phyloP scores from a whole-genome alignment of 2,888 invertebrate genomes.

The Eurytoma adleriae region DNA sequence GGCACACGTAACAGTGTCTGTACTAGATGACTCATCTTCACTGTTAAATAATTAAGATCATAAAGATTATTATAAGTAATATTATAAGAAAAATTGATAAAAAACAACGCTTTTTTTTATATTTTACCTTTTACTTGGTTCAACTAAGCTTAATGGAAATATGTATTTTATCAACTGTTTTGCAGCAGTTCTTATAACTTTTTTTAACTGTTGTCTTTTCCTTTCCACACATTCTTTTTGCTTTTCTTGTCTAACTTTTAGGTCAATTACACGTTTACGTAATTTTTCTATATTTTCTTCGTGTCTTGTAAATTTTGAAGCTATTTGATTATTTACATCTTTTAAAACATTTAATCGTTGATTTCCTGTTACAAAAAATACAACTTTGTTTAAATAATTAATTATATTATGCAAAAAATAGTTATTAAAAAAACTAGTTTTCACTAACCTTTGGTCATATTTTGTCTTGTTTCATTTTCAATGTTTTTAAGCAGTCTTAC shows the following conservation, averaged over 20 bases:
- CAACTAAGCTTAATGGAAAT: slow-evolving; percentile 81
- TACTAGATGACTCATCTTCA: slow-evolving; percentile 70
- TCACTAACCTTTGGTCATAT: slow-evolving; percentile 69
- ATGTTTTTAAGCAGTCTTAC: slow-evolving; percentile 79
- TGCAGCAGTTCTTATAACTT: slow-evolving; percentile 78
- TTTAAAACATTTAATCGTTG: slow-evolving; percentile 72
- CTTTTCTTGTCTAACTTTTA: slow-evolving; percentile 78
- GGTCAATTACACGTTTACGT: slow-evolving; percentile 78
- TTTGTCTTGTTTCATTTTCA: slow-evolving; percentile 78
- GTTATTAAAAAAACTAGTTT: slow-evolving; percentile 7
- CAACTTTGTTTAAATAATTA: slow-evolving; percentile 8
- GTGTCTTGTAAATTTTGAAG: slow-evolving; percentile 80
- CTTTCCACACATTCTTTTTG: slow-evolving; percentile 77
- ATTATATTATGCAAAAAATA: background rate
- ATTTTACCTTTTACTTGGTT: slow-evolving; percentile 76
- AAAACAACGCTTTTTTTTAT: background rate
- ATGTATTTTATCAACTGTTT: slow-evolving; percentile 83
- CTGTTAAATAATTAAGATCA: slow-evolving; percentile 67
- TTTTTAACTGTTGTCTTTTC: slow-evolving; percentile 79
- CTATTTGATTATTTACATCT: slow-evolving; percentile 75
- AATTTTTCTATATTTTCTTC: slow-evolving; percentile 81
- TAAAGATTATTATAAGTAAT: slow-evolving; percentile 11
- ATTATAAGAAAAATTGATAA: background rate
- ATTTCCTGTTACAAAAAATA: slow-evolving; percentile 66
- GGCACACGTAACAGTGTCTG: slow-evolving; percentile 73